phyloP scores from a whole-genome alignment of 92 coral and sea anemone species.

The Actinernus sp. region DNA sequence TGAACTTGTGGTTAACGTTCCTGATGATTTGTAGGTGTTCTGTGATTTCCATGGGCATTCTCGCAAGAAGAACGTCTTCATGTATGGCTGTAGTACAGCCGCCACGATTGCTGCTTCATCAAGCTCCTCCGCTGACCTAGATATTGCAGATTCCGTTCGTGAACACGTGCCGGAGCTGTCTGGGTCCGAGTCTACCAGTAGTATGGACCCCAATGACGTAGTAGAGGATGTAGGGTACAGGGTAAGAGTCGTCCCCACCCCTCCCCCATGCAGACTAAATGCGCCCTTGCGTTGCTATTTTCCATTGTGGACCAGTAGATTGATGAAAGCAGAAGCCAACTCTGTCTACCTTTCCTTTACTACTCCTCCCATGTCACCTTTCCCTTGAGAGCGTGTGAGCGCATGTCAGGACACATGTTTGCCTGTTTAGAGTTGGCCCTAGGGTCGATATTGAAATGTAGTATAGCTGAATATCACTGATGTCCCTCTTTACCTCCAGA shows the following conservation, averaged over 20 bases:
- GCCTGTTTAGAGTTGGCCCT: too few relatives aligned
- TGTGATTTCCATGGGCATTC: slow-evolving; percentile 99
- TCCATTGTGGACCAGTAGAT: too few relatives aligned
- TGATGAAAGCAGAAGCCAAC: too few relatives aligned
- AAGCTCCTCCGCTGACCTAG: slow-evolving; percentile 80
- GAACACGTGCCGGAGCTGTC: slow-evolving; percentile 74
- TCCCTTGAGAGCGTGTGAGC: too few relatives aligned
- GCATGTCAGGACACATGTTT: too few relatives aligned
- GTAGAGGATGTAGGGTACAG: slow-evolving; percentile 83
- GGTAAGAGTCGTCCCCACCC: slow-evolving; percentile 63
- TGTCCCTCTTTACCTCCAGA: slow-evolving; percentile 24
- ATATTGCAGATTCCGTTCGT: slow-evolving; percentile 70
- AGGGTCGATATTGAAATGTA: background rate
- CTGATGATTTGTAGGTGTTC: slow-evolving; percentile 67
- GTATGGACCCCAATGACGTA: slow-evolving; percentile 80
- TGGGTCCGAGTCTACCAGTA: slow-evolving; percentile 79
- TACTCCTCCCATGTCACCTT: too few relatives aligned
- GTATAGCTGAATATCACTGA: background rate
- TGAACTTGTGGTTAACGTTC: background rate
- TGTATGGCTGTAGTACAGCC: slow-evolving; percentile 92
- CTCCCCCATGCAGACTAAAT: too few relatives aligned
- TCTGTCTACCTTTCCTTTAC: too few relatives aligned
- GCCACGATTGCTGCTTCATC: slow-evolving; percentile 82
- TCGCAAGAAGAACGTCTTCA: slow-evolving; percentile 96
- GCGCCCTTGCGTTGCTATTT: too few relatives aligned